Percentiles rank a stretch among this genome's conserved stretches.
These are phyloP conservation scores for Heliconius aoede DNA, from an alignment of 2,888 invertebrate genomes.

Conservation along the genomic window DNA sequence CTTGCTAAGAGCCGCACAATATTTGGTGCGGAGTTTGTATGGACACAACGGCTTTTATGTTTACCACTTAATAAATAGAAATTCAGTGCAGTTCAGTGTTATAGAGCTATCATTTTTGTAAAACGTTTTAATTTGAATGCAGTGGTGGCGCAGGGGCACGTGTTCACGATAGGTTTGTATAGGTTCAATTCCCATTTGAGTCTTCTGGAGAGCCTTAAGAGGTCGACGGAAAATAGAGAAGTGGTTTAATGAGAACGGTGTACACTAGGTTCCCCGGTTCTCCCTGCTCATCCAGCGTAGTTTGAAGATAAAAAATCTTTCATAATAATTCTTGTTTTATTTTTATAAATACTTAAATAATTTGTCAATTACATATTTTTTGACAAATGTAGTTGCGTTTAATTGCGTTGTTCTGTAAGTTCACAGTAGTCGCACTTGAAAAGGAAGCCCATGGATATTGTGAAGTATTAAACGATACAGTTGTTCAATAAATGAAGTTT, in stretches of 20 bases:
- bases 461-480: constrained; percentile 21
- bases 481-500: constrained; percentile 38
- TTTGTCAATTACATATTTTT: constrained; percentile 42
- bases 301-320: too few relatives aligned
- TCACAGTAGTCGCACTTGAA: constrained; percentile 28
- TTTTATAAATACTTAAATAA: constrained; percentile 33
- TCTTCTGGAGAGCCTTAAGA: too few relatives aligned
- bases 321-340: not conserved
- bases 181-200: too few relatives aligned
- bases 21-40: constrained; percentile 51
- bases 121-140: constrained; percentile 33
- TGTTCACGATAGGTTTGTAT: too few relatives aligned
- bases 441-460: constrained; percentile 29
- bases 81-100: constrained; percentile 40
- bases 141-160: too few relatives aligned
- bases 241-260: too few relatives aligned
- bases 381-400: constrained; percentile 32
- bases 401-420: constrained; percentile 38
- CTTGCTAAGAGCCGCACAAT: constrained; percentile 54
- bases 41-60: constrained; percentile 48
- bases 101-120: constrained; percentile 41
- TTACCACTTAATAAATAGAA: constrained; percentile 45
- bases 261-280: too few relatives aligned
- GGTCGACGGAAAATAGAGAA: too few relatives aligned
- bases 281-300: too few relatives aligned